Percentiles rank a stretch among this genome's conserved stretches.
phyloP scores from a whole-genome alignment of 2,888 invertebrate species.

The Mesorhabditis spiculigera region DNA sequence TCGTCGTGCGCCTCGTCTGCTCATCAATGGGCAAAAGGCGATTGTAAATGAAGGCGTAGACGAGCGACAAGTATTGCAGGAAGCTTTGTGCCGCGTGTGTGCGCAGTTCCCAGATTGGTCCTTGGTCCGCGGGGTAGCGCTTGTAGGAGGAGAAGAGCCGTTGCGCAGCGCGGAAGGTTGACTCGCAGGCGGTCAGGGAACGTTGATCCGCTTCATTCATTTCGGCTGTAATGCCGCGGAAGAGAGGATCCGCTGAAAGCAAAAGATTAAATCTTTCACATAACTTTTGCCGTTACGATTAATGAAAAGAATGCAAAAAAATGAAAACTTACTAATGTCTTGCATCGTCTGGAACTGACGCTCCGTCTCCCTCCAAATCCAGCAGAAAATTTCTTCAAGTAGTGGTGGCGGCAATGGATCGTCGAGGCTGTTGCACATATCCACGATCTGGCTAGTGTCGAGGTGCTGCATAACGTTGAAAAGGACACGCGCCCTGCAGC shows the following conservation, averaged over 20 bases:
- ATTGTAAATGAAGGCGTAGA: background rate
- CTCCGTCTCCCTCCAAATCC: conserved; percentile 2
- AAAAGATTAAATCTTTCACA: background rate
- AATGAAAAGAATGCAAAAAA: background rate
- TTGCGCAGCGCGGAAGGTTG: background rate
- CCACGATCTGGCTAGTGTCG: background rate
- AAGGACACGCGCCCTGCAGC: background rate
- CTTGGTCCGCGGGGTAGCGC: too few relatives aligned
- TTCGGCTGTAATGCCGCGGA: background rate
- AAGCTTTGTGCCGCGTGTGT: background rate
- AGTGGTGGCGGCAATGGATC: background rate
- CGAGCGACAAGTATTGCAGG: background rate
- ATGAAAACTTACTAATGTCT: background rate
- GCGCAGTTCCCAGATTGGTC: background rate
- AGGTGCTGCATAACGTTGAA: background rate
- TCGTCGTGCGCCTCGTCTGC: background rate
- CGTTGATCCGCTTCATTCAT: background rate
- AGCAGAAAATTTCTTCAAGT: background rate
- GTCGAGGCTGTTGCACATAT: background rate
- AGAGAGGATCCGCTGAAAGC: background rate
- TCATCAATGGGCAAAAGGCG: background rate
- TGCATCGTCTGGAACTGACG: background rate
- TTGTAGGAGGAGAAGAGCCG: too few relatives aligned
- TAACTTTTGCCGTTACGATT: background rate
- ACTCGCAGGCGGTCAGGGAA: background rate